These are phyloP conservation scores for Bucco capensis DNA, from an alignment of 2,113 vertebrate species.

Conservation along the genomic window DNA sequence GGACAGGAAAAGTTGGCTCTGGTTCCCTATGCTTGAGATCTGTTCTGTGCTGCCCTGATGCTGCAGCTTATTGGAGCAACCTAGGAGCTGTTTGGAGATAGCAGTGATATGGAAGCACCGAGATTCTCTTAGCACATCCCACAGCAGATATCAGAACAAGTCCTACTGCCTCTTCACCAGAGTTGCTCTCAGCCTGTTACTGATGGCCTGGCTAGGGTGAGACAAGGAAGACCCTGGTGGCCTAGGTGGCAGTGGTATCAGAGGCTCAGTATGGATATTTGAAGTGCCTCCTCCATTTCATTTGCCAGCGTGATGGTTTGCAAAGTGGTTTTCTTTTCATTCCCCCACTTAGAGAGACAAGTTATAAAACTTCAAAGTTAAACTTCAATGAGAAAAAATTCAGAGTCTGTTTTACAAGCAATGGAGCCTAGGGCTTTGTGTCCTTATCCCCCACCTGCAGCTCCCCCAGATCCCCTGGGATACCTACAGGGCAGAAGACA, in stretches of 20 bases:
- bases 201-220: not conserved
- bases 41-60: not conserved
- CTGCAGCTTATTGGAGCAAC: not conserved
- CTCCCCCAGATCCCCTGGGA: not conserved
- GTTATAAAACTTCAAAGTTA: not conserved
- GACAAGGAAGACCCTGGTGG: not conserved
- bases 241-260: not conserved
- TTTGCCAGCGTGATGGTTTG: not conserved
- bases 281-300: not conserved
- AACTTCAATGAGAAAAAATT: not conserved
- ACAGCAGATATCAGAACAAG: not conserved
- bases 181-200: not conserved
- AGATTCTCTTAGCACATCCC: not conserved
- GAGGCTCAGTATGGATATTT: not conserved
- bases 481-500: not conserved
- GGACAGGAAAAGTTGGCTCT: not conserved
- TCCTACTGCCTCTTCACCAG: not conserved
- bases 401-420: not conserved
- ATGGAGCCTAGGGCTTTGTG: not conserved
- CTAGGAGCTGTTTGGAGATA: not conserved
- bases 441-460: not conserved
- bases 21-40: fast-evolving
- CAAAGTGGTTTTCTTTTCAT: not conserved
- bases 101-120: fast-evolving
- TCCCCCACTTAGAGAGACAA: not conserved